These are phyloP conservation scores for Drosophila nigricruria DNA, from an alignment of 2,888 invertebrate species.

Conservation along the genomic window DNA sequence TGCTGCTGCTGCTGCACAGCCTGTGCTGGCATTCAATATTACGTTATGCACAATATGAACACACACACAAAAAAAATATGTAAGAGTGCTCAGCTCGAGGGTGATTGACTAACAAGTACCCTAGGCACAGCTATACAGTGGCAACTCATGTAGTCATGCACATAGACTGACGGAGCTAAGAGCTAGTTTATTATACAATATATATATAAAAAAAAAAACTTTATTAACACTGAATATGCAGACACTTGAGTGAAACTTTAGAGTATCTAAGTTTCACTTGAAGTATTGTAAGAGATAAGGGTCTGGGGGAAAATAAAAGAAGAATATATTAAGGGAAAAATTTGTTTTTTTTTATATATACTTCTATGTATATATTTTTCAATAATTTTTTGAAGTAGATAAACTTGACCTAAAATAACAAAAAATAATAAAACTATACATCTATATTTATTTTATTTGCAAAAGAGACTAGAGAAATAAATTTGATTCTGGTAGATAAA, in stretches of 20 bases:
- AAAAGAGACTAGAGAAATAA: background rate
- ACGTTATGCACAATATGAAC: slow-evolving; percentile 51
- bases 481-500: no score
- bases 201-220: background rate
- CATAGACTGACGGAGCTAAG: background rate
- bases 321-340: background rate
- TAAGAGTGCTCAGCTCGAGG: background rate
- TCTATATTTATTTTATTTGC: background rate
- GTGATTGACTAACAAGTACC: slow-evolving; percentile 9
- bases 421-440: no score
- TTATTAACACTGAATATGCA: background rate
- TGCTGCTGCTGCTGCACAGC: slow-evolving; percentile 19
- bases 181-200: background rate
- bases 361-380: background rate
- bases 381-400: background rate
- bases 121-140: background rate
- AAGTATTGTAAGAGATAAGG: background rate
- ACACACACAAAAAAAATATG: slow-evolving; percentile 2
- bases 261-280: background rate
- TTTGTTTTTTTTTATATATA: background rate
- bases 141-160: background rate
- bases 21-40: slow-evolving; percentile 53
- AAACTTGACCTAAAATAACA: background rate
- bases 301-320: background rate
- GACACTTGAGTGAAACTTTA: background rate